These are phyloP conservation scores for Notarius quadriscutis DNA, from an alignment of 2,113 vertebrate genomes.

Conservation along the genomic window DNA sequence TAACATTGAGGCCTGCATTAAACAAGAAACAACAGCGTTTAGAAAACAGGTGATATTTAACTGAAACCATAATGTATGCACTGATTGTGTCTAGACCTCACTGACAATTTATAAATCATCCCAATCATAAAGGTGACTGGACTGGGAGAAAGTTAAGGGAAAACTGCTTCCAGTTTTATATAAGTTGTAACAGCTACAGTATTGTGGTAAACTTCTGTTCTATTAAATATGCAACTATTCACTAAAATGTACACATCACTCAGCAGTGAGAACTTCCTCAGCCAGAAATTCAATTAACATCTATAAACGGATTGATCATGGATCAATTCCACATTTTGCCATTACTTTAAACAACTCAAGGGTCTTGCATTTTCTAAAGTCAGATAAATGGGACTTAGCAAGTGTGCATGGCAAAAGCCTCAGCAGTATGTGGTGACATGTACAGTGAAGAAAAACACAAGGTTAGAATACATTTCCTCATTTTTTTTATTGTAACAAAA, in stretches of 20 bases:
- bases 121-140: not conserved
- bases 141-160: not conserved
- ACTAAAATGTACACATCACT: not conserved
- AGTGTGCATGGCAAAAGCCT: not conserved
- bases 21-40: not conserved
- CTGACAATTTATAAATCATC: not conserved
- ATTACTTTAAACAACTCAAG: not conserved
- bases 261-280: not conserved
- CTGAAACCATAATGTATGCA: not conserved
- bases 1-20: no score
- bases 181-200: not conserved
- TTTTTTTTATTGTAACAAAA: conserved; percentile 34
- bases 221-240: not conserved
- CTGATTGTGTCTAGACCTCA: conserved; percentile 15
- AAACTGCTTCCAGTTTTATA: not conserved
- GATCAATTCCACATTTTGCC: not conserved
- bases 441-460: not conserved
- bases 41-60: not conserved
- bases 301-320: not conserved
- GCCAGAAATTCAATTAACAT: not conserved
- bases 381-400: not conserved
- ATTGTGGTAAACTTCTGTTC: not conserved
- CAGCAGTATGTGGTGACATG: not conserved
- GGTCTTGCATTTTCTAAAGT: not conserved
- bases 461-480: not conserved